Evolutionary conservation across 2,888 invertebrate genomes (phyloP), one percentile per base, ranked within the genome.

Genomic region (Physocephala rufipes): DNA sequence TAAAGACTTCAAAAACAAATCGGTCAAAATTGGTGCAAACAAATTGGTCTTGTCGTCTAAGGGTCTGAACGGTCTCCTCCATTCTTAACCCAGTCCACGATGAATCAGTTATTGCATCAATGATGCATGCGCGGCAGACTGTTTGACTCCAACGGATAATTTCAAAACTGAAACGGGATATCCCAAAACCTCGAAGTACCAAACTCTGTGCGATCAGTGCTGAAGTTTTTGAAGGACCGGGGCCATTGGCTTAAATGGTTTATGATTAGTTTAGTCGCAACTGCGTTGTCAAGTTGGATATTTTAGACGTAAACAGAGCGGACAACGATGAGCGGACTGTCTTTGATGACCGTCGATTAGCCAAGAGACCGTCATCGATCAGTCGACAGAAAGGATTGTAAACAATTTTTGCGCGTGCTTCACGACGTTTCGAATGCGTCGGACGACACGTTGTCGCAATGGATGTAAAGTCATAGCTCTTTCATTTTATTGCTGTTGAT

Each of bases 81-180:
- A 9, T 7, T 7, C 36, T 36, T 4, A 36, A 36, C 28, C 2
- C 16, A 49, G 12, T 16, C 72, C 53, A 43, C 59, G 64, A 43
- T 19, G 58, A 15, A 24, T 28, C 58, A 9, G 21, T 12, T n/a
- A n/a, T n/a, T n/a, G n/a, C n/a, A n/a, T n/a, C n/a, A n/a, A n/a
- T n/a, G n/a, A n/a, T n/a, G n/a, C 36, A 45, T 62, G 58, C 55
- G 59, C 76, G 79, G 26, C 62, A 81, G 84, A 83, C 83, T 83
- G 75, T 76, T 82, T 78, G 82, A 84, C 82, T 84, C 79, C 71
- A 76, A 73, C 71, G 68, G 71, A 74, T 63, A 58, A 24, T 15
- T 5, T 15, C 9, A 9, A 19, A 63, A 19, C 66, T 13, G 43
- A 36, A 65, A 30, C 55, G 65, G 71, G 49, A 63, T 63, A 68